Conservation (phyloP, 2,888 invertebrate genomes). For the Halictus ligatus region DNA sequence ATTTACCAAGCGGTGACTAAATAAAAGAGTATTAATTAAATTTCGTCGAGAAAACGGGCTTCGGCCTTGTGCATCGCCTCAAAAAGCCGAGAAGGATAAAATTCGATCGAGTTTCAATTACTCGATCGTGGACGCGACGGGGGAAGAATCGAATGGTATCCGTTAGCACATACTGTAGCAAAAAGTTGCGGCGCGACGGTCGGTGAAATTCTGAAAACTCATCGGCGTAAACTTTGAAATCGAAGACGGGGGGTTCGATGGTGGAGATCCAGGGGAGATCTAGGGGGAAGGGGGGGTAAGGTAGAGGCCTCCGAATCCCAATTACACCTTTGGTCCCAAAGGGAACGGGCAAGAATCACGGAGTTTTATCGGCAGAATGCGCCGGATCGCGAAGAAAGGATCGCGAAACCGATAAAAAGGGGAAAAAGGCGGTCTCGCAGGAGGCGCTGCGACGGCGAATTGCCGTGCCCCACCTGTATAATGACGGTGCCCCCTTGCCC, state of each 20-base stretch:
- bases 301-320: constrained; percentile 35
- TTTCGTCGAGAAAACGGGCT: too few relatives aligned
- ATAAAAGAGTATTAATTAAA: too few relatives aligned
- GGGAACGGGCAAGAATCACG: constrained; percentile 39
- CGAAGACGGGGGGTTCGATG: neutral
- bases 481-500: constrained; percentile 61
- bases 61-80: too few relatives aligned
- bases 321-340: constrained; percentile 48
- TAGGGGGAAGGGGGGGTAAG: too few relatives aligned
- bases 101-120: constrained; percentile 50
- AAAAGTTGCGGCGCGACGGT: neutral
- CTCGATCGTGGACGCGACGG: constrained; percentile 15
- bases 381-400: constrained; percentile 44
- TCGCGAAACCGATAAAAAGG: constrained; percentile 43
- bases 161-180: neutral
- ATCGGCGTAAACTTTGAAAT: constrained; percentile 27
- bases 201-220: constrained; percentile 26
- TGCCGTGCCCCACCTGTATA: constrained; percentile 67
- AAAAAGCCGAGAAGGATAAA: constrained; percentile 57
- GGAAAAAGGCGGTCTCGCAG: constrained; percentile 53
- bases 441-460: constrained; percentile 65
- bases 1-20: too few relatives aligned
- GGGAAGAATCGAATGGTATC: constrained; percentile 10
- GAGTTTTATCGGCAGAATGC: constrained; percentile 58
- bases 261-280: neutral